These are phyloP conservation scores for Dugesia japonica DNA, from an alignment of 2,888 invertebrate genomes.

Conservation along the genomic window DNA sequence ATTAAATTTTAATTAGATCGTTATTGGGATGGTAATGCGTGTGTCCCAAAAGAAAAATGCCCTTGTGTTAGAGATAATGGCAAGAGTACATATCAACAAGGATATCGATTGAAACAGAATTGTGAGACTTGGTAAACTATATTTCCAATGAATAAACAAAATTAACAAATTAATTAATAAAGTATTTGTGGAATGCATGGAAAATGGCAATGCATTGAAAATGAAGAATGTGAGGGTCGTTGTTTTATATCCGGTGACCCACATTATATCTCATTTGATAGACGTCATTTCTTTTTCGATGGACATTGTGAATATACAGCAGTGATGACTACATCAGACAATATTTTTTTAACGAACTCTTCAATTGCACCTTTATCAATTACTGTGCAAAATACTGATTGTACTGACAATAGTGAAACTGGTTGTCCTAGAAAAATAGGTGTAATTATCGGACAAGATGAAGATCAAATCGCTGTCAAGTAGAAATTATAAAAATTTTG, in stretches of 20 bases:
- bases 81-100: slow-evolving; percentile 35
- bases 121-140: slow-evolving; percentile 37
- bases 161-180: no score
- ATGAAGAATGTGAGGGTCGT: slow-evolving; percentile 36
- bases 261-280: slow-evolving; percentile 32
- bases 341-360: background rate
- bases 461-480: background rate
- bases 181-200: slow-evolving; percentile 36
- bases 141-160: no score
- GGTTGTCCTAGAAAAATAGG: slow-evolving; percentile 36
- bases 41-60: slow-evolving; percentile 36
- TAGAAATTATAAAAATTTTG: no score
- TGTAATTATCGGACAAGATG: slow-evolving; percentile 35
- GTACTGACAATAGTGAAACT: slow-evolving; percentile 28
- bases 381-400: slow-evolving; percentile 36
- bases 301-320: slow-evolving; percentile 37
- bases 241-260: slow-evolving; percentile 36
- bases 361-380: slow-evolving; percentile 34
- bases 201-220: slow-evolving; percentile 36
- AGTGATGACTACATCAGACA: slow-evolving; percentile 34
- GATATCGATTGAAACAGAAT: slow-evolving; percentile 27
- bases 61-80: slow-evolving; percentile 35
- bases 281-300: slow-evolving; percentile 34
- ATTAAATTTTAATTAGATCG: no score
- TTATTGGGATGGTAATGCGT: slow-evolving; percentile 35